Base-by-base conservation (phyloP, 2,113 vertebrate genomes). In the Psittacula cyanocephala region DNA sequence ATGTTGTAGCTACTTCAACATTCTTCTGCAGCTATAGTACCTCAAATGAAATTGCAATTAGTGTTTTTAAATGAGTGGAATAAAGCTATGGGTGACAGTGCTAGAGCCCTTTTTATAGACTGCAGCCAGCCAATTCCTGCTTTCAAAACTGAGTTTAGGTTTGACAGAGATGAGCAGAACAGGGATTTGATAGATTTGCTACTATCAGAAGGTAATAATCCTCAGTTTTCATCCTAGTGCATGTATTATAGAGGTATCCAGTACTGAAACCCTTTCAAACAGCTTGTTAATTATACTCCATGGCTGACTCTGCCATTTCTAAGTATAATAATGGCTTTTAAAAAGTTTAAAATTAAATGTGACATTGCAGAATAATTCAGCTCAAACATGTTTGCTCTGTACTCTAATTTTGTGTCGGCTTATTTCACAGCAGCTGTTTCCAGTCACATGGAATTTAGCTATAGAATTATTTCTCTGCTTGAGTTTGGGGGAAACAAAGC, bases 391-490 rank as follows among this genome's bases (percentile, higher is more conserved):
- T 70, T 92, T 84, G 24, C 31, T 86, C 46, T 89, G 6, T n/a
- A 7, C 47, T 95, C 35, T 91, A 39, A 90, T 83, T 88, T 89
- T 94, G 17, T 86, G 33, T n/a, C 0, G 0, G 35, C 19, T 52
- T 75, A 60, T 71, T 86, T 88, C 65, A 84, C n/a, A 76, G 76
- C 80, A 94, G 82, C 86, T 88, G 76, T 79, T 88, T 86, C 57
- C 69, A 78, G 80, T 52, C 86, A 62, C 8, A 10, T 65, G 57
- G 69, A 93, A 93, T 84, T 90, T 59, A 71, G 89, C 60, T 50
- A 1, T 39, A 65, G 60, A 90, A 68, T 83, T 90, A 43, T 60
- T 82, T 78, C 44, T 41, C 65, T 91, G 47, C 5, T 65, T 75
- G 31, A 2, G 16, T 44, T 91, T 41, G 24, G 24, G 24, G n/a